Conservation (phyloP, 1,140 invertebrate species). For the Cherax quadricarinatus region DNA sequence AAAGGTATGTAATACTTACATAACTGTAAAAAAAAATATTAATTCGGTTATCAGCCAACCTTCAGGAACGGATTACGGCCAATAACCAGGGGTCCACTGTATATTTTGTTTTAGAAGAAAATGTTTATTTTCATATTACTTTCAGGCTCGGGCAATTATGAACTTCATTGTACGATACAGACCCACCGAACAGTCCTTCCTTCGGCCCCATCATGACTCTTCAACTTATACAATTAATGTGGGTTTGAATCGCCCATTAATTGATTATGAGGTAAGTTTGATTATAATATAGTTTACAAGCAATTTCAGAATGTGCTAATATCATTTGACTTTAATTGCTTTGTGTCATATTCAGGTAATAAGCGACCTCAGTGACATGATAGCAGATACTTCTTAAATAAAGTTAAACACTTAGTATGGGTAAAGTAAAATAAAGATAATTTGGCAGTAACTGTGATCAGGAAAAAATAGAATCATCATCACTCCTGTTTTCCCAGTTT, state of each 20-base stretch:
- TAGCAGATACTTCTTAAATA: neutral
- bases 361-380: neutral
- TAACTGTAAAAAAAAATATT: too few species aligned
- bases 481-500: too few species aligned
- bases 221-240: slow-evolving; percentile 99
- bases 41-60: too few species aligned
- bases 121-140: neutral
- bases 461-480: too few species aligned
- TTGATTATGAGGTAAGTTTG: slow-evolving; percentile 82
- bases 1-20: too few species aligned
- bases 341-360: neutral
- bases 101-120: too few species aligned
- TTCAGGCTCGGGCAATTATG: slow-evolving; percentile 86
- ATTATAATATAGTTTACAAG: neutral
- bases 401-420: too few species aligned
- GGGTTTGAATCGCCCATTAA: slow-evolving; percentile 88
- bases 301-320: neutral
- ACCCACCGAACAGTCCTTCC: slow-evolving; percentile 94
- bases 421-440: too few species aligned
- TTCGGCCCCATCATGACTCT: slow-evolving; percentile 98
- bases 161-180: slow-evolving; percentile 99
- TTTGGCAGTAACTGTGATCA: too few species aligned
- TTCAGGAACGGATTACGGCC: too few species aligned
- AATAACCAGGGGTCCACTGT: too few species aligned
- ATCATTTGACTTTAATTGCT: neutral